Evolutionary conservation across 2,113 vertebrate species (phyloP).

Genomic region (Phasianus colchicus): DNA sequence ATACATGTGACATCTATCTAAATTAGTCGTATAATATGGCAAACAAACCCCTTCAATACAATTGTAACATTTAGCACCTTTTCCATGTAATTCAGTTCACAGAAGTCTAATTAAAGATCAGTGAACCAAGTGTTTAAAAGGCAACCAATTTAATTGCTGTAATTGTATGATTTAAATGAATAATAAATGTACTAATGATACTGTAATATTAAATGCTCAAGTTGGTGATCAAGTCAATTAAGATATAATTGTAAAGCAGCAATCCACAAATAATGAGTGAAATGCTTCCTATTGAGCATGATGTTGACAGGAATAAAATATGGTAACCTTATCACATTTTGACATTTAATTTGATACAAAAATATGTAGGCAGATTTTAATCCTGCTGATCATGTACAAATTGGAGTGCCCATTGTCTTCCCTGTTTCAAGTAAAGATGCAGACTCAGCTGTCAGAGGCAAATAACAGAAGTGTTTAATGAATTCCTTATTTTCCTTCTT

Average conservation of each 20-base stretch:
- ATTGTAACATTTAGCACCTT: slow-evolving; percentile 56
- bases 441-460: neutral
- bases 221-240: slow-evolving; percentile 78
- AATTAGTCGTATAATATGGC: neutral
- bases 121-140: slow-evolving; percentile 74
- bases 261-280: slow-evolving; percentile 55
- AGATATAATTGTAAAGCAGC: slow-evolving; percentile 71
- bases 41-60: slow-evolving; percentile 25
- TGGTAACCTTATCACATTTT: neutral
- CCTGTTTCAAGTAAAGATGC: neutral
- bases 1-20: slow-evolving; percentile 4
- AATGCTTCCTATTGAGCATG: slow-evolving; percentile 33
- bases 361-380: neutral
- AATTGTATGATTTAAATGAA: slow-evolving; percentile 77
- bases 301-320: slow-evolving; percentile 24
- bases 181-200: slow-evolving; percentile 77
- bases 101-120: slow-evolving; percentile 76
- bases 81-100: slow-evolving; percentile 41
- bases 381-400: neutral
- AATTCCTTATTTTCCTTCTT: neutral
- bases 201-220: slow-evolving; percentile 75
- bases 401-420: neutral
- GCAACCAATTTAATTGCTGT: slow-evolving; percentile 72
- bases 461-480: neutral
- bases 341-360: slow-evolving; percentile 22